phyloP scores from a whole-genome alignment of 2,888 invertebrate species.

The Gnatocerus cornutus region DNA sequence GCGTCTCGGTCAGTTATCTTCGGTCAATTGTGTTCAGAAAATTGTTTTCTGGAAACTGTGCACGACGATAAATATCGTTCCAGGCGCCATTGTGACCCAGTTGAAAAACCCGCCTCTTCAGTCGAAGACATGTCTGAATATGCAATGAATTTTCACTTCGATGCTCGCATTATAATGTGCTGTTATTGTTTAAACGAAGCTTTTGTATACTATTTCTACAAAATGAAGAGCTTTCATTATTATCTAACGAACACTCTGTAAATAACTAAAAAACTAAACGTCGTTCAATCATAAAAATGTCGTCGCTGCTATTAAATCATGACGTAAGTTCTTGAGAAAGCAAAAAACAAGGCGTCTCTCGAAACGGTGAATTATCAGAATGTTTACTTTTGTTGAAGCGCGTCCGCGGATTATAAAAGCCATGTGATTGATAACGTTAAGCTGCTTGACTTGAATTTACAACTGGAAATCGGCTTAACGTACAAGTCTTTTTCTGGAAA shows the following conservation, averaged over 20 bases:
- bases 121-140: constrained; percentile 28
- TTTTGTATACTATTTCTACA: constrained; percentile 34
- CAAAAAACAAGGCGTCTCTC: constrained; percentile 28
- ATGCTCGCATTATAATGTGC: constrained; percentile 18
- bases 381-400: constrained; percentile 40
- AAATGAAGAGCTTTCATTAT: constrained; percentile 40
- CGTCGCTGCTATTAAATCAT: constrained; percentile 20
- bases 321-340: constrained; percentile 6
- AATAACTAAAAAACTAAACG: constrained; percentile 18
- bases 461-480: constrained; percentile 60
- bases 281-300: constrained; percentile 13
- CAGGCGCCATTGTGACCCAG: constrained; percentile 18
- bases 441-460: constrained; percentile 63
- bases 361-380: constrained; percentile 36
- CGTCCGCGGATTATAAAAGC: constrained; percentile 49
- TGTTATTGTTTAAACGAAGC: constrained; percentile 43
- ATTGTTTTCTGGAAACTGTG: constrained; percentile 13
- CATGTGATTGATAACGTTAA: constrained; percentile 54
- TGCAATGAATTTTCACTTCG: constrained; percentile 37
- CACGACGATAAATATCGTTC: constrained; percentile 5
- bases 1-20: constrained; percentile 22
- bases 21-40: constrained; percentile 27
- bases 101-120: not conserved
- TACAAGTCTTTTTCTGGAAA: constrained; percentile 50
- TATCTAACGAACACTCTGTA: constrained; percentile 23